Base-by-base conservation (phyloP, 2,888 invertebrate species). In the Melanchra persicariae region DNA sequence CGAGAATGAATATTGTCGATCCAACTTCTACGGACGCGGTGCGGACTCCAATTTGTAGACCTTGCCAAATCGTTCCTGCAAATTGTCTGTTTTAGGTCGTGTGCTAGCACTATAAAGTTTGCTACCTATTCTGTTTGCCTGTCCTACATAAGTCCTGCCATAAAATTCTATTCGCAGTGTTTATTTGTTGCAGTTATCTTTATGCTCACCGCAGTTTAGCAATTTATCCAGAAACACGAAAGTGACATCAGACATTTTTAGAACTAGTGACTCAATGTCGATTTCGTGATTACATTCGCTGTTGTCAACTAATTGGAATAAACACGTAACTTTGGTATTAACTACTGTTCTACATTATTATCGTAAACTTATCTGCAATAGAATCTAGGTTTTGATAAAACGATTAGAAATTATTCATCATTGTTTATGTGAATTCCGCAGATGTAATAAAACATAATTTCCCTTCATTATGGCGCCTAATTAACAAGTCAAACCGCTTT, bases 121-220 rank as follows among this genome's bases (percentile, higher is more conserved):
- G 40, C 52, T 51, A 24, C 63, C 54, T 49, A 49, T 70, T 61
- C 49, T 45, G 49, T 66, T 52, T 37, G 58, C 43, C 43, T 40
- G 43, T 9, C 49, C 61, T 34, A 59, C 15, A 51, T 55, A 51
- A 17, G n/a, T 45, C 30, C 10, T 26, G 15, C 54, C 37, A 63
- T 72, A 63, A 61, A 66, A 59, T 40, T 45, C 49, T 65, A 30
- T 54, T 62, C 30, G 22, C n/a, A 58, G 54, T 22, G 17, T 78
- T 47, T 60, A 66, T 77, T 64, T 61, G 61, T 55, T 67, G 47
- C 74, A 64, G 15, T 37, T 74, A 74, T 78, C 57, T 78, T 61
- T 58, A 68, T n/a, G 61, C 19, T 19, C 30, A 10, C 43, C 26
- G 30, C 40, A 43, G 37, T 52, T 51, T 34, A 57, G 24, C 24